A percentile compares a stretch with the other conserved stretches of the same genome.
Evolutionary conservation across 37 sponge, comb jelly and placozoan genomes (phyloP).

Genomic region (Halisarca cf. caerulea): DNA sequence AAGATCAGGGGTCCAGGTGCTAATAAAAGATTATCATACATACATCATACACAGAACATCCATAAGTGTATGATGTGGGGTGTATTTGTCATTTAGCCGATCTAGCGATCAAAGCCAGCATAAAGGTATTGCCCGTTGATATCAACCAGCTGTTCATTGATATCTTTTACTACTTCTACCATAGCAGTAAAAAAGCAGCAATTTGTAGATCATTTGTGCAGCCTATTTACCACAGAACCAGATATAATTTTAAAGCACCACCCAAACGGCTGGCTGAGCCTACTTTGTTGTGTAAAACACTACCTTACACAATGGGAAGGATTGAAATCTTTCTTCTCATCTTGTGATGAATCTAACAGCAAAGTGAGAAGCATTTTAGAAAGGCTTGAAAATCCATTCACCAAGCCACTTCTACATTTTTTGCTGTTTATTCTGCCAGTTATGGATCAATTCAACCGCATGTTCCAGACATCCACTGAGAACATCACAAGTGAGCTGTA

Average conservation of each 20-base stretch:
- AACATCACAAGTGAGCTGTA: slow-evolving; percentile 49
- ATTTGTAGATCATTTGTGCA: too few relatives aligned
- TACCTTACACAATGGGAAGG: slow-evolving; percentile 11
- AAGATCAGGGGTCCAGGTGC: slow-evolving; percentile 42
- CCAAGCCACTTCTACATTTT: slow-evolving; percentile 50
- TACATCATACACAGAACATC: too few relatives aligned
- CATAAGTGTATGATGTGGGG: neutral
- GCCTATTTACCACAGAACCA: too few relatives aligned
- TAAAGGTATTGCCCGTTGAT: neutral
- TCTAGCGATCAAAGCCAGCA: neutral
- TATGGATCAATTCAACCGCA: slow-evolving; percentile 46
- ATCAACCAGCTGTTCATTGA: neutral
- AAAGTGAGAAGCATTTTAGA: slow-evolving; percentile 26
- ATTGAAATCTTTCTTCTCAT: slow-evolving; percentile 23
- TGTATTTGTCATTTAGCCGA: neutral
- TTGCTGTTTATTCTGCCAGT: slow-evolving; percentile 41
- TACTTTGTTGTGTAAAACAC: slow-evolving; percentile 40
- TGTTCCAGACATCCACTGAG: slow-evolving; percentile 51
- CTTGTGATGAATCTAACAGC: slow-evolving; percentile 38
- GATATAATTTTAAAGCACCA: slow-evolving; percentile 46
- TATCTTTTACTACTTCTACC: neutral
- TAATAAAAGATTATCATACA: too few relatives aligned
- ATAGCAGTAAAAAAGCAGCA: neutral
- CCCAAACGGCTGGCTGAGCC: slow-evolving; percentile 63
- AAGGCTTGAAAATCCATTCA: slow-evolving; percentile 44